Conservation (phyloP, 2,113 vertebrate species). For the Dicaeum eximium region DNA sequence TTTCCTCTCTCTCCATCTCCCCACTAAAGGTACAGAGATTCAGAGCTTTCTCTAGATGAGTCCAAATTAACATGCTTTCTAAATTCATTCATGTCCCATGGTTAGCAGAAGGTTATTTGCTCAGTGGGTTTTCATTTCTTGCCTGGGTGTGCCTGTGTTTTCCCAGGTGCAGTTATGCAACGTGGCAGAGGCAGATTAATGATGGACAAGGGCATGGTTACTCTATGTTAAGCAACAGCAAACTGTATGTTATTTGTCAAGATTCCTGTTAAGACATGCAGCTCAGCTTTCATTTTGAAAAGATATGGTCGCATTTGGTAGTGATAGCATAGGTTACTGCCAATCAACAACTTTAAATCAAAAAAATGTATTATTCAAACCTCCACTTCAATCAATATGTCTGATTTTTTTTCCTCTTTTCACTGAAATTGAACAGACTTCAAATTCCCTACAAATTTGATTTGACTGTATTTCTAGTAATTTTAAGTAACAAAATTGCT, state of each 20-base stretch:
- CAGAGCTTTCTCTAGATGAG: background rate
- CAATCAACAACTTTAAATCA: background rate
- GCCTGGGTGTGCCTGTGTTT: constrained; percentile 1
- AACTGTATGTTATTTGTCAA: constrained; percentile 41
- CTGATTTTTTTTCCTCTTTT: background rate
- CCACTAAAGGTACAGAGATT: background rate
- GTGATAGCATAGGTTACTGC: background rate
- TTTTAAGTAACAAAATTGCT: background rate
- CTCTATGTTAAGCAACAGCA: constrained; percentile 34
- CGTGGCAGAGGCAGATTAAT: background rate
- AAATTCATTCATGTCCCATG: background rate
- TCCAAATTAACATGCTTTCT: background rate
- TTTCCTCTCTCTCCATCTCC: background rate
- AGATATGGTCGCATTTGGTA: background rate
- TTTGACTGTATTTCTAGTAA: background rate
- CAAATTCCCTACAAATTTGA: background rate
- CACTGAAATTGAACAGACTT: background rate
- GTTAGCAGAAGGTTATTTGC: background rate
- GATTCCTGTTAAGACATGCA: constrained; percentile 41
- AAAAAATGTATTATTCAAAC: background rate
- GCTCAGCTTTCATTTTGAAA: constrained; percentile 23
- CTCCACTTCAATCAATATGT: background rate
- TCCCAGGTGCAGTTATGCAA: background rate
- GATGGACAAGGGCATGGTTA: constrained; percentile 35
- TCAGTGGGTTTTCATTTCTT: background rate